A percentile compares a stretch with the other conserved stretches of the same genome.
Evolutionary conservation across 1,140 invertebrate species (phyloP).

Genomic region (Neotoxoptera formosana): DNA sequence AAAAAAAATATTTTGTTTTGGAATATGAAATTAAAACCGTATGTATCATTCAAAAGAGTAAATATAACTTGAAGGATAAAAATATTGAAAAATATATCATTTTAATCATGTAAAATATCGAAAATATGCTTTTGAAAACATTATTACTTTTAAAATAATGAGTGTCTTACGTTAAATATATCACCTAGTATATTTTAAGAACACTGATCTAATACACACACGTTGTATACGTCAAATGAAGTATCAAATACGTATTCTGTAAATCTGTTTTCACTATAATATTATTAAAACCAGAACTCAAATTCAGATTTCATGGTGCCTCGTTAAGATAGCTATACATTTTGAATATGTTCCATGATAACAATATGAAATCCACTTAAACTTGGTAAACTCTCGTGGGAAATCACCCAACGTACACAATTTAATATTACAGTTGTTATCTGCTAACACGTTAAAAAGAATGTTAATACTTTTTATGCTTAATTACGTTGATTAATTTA

Average conservation of each 20-base stretch:
- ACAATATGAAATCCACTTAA: not conserved
- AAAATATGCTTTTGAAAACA: no score
- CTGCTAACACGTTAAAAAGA: not conserved
- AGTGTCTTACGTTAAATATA: no score
- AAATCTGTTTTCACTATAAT: not conserved
- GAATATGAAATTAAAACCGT: no score
- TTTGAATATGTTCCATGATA: not conserved
- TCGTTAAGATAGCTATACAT: not conserved
- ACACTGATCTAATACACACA: not conserved
- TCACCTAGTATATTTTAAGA: not conserved
- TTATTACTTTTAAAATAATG: no score
- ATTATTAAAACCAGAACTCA: not conserved
- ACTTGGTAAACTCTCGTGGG: not conserved
- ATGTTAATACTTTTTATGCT: not conserved
- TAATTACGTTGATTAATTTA: conserved; percentile 6
- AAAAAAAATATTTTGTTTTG: no score
- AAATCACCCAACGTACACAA: not conserved
- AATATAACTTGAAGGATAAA: no score
- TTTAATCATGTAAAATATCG: no score
- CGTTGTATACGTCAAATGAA: not conserved
- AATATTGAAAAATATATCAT: no score
- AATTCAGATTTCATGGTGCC: not conserved
- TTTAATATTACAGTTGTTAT: conserved; percentile 1
- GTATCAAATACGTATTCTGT: not conserved
- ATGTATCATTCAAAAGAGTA: no score